Conservation (phyloP, 2,113 vertebrate genomes). For the Gulo gulo region DNA sequence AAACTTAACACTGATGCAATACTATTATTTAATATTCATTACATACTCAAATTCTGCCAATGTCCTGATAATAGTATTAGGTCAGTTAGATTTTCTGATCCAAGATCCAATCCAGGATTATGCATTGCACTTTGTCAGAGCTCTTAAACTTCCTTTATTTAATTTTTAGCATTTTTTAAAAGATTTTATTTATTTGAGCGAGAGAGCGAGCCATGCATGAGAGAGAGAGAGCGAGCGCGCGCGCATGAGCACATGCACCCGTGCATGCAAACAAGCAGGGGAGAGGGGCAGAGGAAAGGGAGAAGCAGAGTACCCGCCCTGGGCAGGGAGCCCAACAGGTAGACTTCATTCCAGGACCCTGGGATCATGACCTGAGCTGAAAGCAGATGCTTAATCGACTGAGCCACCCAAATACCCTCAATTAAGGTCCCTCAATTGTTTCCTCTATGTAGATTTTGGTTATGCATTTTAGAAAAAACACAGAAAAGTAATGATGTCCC, state of each 20-base stretch:
- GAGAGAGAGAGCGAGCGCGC: fast-evolving
- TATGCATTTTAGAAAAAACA: background rate
- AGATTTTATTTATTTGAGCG: no score
- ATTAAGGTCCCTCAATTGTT: background rate
- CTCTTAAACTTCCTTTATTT: background rate
- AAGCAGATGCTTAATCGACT: no score
- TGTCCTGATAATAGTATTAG: background rate
- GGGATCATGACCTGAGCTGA: no score
- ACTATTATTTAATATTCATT: background rate
- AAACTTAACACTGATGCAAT: background rate
- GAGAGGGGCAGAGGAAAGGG: no score
- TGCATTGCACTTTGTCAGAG: background rate
- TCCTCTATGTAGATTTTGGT: background rate
- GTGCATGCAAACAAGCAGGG: no score
- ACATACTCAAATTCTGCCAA: background rate
- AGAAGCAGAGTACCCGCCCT: no score
- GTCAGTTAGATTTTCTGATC: background rate
- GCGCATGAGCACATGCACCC: no score
- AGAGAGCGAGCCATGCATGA: no score
- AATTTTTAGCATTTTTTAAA: no score
- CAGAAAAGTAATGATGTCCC: background rate
- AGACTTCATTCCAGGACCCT: no score
- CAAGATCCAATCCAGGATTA: background rate
- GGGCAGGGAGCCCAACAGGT: no score
- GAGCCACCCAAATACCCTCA: background rate